Evolutionary conservation across 2,113 vertebrate genomes (phyloP), one percentile per base, ranked within the genome.

Genomic region (Ammodytes marinus): DNA sequence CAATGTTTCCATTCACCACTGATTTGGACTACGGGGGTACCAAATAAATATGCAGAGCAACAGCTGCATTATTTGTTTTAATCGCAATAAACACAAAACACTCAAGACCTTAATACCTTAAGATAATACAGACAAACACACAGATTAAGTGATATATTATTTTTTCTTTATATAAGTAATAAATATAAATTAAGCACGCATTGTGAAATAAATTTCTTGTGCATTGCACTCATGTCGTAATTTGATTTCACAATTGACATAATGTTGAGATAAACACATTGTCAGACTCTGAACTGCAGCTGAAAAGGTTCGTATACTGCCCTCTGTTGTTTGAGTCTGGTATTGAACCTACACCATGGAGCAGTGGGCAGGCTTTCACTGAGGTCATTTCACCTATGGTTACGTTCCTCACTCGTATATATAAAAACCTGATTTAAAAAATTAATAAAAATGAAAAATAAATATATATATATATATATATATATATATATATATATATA

Each of bases 271-370:
- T 52, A 4, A 67, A 57, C 14, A 57, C 14, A 57, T 52, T n/a
- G 4, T 15, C 11, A 14, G 27, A 8, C 15, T 55, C 54, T 74
- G 19, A 64, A 2, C 2, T 70, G 39, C 19, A 59, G 45, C 9
- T 55, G 0, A 8, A 39, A 6, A 79, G 61, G 46, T 17, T 13
- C 35, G 43, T 52, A 60, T 49, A 59, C 77, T 68, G 88, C 89
- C 90, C 88, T 80, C 91, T 93, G 61, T 69, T 72, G 87, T 69
- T 19, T 57, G 46, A 47, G 35, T 49, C 4, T 54, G 55, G 68
- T 74, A 76, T 5, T 87, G 54, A 80, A 54, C 15, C 47, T 50
- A 8, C 35, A 17, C 43, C n/a, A 63, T 39, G 37, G 40, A 58
- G 61, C 49, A 63, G 47, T 54, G n/a, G 82, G 37, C 53, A 35